These are phyloP conservation scores for Heterodera schachtii DNA, from an alignment of 1,140 invertebrate species.

Conservation along the genomic window DNA sequence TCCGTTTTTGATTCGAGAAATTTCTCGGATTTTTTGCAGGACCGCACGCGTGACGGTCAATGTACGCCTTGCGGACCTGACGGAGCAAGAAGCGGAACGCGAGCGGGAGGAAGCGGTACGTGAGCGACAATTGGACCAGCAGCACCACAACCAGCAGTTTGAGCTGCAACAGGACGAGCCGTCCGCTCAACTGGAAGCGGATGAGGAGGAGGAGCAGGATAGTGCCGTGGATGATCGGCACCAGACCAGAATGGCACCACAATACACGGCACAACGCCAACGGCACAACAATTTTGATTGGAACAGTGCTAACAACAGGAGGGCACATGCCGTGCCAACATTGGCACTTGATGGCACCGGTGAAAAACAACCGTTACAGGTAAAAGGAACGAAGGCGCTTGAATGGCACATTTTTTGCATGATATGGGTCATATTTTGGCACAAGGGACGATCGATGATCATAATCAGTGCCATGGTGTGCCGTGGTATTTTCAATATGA, in stretches of 20 bases:
- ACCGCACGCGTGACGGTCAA: constrained; percentile 46
- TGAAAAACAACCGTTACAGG: neutral
- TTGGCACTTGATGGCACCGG: neutral
- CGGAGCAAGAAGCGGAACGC: neutral
- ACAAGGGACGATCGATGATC: no score
- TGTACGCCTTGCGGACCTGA: constrained; percentile 30
- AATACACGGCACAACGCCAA: no score
- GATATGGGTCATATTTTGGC: no score
- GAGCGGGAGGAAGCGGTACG: constrained; percentile 4
- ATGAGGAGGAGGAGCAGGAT: neutral
- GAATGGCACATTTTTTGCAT: neutral
- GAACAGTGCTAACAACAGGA: neutral
- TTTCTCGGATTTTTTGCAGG: constrained; percentile 21
- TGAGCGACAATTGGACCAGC: neutral
- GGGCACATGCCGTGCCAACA: constrained; percentile 18
- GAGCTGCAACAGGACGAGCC: neutral
- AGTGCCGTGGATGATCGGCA: neutral
- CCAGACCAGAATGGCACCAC: neutral
- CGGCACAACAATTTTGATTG: no score
- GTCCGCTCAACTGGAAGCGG: neutral
- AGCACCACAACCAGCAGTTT: neutral
- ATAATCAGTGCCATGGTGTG: no score
- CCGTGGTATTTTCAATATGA: no score
- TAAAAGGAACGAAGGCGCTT: neutral
- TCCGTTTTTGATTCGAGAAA: neutral